Evolutionary conservation across 2,797 vertebrate species (phyloP).

Genomic region (Pitangus sulphuratus): DNA sequence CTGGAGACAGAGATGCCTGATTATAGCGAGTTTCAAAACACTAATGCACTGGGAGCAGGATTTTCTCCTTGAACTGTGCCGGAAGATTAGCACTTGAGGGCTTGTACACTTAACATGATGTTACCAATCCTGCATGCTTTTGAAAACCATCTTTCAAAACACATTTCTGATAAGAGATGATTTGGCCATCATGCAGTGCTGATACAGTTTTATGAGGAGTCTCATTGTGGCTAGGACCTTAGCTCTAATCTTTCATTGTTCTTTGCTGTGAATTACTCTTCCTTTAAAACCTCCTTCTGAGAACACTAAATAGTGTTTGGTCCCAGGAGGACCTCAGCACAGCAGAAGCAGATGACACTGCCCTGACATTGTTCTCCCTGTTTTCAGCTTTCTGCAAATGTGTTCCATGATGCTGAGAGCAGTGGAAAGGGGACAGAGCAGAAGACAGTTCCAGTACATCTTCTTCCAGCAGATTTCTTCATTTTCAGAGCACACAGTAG

Average conservation of each 20-base stretch:
- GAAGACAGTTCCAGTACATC: background rate
- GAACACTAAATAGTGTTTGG: background rate
- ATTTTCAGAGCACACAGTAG: background rate
- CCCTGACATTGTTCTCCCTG: background rate
- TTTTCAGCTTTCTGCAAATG: background rate
- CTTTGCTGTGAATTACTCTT: background rate
- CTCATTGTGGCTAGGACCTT: background rate
- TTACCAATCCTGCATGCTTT: background rate
- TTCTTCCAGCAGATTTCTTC: background rate
- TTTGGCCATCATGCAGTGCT: background rate
- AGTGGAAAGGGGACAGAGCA: background rate
- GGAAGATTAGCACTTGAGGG: background rate
- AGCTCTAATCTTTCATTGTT: background rate
- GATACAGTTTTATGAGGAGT: background rate
- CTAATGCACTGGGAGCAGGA: background rate
- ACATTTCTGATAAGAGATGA: background rate
- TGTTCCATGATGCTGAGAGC: background rate
- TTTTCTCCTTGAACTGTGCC: background rate
- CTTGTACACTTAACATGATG: background rate
- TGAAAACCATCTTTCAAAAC: background rate
- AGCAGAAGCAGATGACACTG: background rate
- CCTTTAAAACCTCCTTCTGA: background rate
- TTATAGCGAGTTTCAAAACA: slow-evolving; percentile 24
- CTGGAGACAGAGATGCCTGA: background rate
- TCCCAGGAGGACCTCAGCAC: background rate